Evolutionary conservation across 1,140 invertebrate genomes (phyloP).

Genomic region (Cydia pomonella): DNA sequence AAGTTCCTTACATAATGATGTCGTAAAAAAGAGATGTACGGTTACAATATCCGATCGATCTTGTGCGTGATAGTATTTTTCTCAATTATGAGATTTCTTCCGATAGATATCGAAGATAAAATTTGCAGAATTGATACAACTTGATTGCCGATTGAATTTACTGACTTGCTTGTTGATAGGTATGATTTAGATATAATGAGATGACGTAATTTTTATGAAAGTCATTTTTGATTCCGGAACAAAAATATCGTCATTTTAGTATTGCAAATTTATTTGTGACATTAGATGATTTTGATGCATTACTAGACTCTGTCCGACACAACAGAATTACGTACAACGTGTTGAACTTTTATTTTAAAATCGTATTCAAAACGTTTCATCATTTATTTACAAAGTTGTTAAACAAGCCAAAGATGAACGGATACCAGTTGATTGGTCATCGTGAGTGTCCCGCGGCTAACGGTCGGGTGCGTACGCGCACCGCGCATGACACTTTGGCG

Average conservation of each 20-base stretch:
- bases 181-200: constrained; percentile 3
- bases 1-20: constrained; percentile 29
- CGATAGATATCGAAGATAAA: constrained; percentile 10
- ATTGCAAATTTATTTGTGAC: neutral
- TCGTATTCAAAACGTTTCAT: neutral
- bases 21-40: constrained; percentile 1
- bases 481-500: constrained; percentile 12
- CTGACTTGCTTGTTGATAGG: neutral
- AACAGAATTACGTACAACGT: neutral
- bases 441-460: constrained; percentile 1
- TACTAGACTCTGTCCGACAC: neutral
- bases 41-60: constrained; percentile 2
- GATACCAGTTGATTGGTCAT: constrained; percentile 9
- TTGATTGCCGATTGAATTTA: constrained; percentile 12
- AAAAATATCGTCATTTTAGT: neutral
- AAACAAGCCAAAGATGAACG: neutral
- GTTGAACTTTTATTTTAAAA: neutral
- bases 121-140: constrained; percentile 20
- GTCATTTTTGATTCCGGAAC: neutral
- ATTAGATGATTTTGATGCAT: neutral
- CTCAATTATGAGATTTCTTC: constrained; percentile 2
- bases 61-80: constrained; percentile 25
- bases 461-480: constrained; percentile 9
- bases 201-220: constrained; percentile 5
- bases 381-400: neutral